Evolutionary conservation across 2,888 invertebrate genomes (phyloP), one percentile per base, ranked within the genome.

Genomic region (Torymus texanus): DNA sequence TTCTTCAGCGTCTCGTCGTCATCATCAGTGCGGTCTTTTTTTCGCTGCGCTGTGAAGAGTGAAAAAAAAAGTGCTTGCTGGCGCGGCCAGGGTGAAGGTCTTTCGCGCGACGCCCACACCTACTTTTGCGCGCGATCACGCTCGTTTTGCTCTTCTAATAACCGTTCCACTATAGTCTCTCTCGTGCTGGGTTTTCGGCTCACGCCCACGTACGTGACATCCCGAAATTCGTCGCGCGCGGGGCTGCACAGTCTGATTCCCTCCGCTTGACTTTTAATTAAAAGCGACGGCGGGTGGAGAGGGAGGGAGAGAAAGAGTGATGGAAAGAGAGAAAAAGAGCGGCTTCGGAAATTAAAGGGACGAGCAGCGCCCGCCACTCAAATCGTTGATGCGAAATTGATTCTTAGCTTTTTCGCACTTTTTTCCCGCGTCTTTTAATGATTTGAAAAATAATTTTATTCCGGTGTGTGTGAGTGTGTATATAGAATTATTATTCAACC

Each of bases 201-300:
- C 41, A 53, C 68, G 56, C 70, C 55, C n/a, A 68, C 56, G 29
- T 55, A 41, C 18, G 50, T 68, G 61, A 21, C 68, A 68, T n/a
- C 62, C 50, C 21, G 21, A 76, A 14, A 76, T 55, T 68, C 56
- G 11, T 2, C 13, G 16, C 5, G 51, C 11, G 29, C 29, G 41
- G 41, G 41, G 41, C 41, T 41, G 41, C 41, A 41, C 41, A 41
- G 41, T 41, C 41, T 41, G 41, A 41, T 41, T 41, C 41, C 41
- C 41, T 41, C n/a, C 5, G 61, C 16, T 11, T 14, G 56, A 70
- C 58, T 71, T 41, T 70, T 71, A 65, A 63, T 77, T 51, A 18
- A 56, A 21, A 65, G 29, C 71, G 70, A 71, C 70, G 61, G 61
- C 62, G n/a, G 58, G 58, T 18, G 18, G 56, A 58, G 24, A 8